Evolutionary conservation across 1,140 invertebrate genomes (phyloP), one percentile per base, ranked within the genome.

Genomic region (Drosophila hydei): DNA sequence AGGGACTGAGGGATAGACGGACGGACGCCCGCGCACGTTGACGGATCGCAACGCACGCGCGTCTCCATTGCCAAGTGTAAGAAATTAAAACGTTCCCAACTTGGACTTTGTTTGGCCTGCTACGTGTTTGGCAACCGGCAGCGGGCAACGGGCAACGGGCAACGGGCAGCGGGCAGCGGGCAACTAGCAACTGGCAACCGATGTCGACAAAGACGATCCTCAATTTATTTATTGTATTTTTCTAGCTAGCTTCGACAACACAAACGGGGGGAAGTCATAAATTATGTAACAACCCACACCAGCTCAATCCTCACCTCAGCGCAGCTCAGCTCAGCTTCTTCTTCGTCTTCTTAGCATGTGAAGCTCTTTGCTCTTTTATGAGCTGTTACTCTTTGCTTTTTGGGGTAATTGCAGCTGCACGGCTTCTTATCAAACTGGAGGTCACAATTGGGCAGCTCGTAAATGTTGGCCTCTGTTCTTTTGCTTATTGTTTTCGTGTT

Each of bases 181-280:
- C 83, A 75, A 87, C 77, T 67, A 65, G 56, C 73, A 36, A 38
- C 50, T 9, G 83, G 83, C 83, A 70, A 81, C 77, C 38, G 8
- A n/a, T 19, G 12, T 23, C 47, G 47, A 27, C 48, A 11, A 47
- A 25, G 75, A 75, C 80, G 74, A 80, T 87, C 78, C 83, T 87
- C 78, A 81, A 88, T 87, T 79, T 88, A 87, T 87, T 87, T 87
- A 88, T 87, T 87, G 83, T 88, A 76, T 85, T 84, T 76, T 85
- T 76, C 68, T 84, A 76, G 67, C 72, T 55, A 70, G 78, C 48
- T 69, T 38, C 47, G 21, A 38, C 12, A n/a, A 23, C 60, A 23
- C 63, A 47, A 14, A 42, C n/a, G 79, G 61, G 75, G 77, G 81
- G 83, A 88, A 88, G 83, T 88, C 83, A 88, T 88, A 88, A 88